A percentile compares a stretch with the other conserved stretches of the same genome.
phyloP scores from a whole-genome alignment of 92 coral and sea anemone species.

The Epizoanthus illoricatus region DNA sequence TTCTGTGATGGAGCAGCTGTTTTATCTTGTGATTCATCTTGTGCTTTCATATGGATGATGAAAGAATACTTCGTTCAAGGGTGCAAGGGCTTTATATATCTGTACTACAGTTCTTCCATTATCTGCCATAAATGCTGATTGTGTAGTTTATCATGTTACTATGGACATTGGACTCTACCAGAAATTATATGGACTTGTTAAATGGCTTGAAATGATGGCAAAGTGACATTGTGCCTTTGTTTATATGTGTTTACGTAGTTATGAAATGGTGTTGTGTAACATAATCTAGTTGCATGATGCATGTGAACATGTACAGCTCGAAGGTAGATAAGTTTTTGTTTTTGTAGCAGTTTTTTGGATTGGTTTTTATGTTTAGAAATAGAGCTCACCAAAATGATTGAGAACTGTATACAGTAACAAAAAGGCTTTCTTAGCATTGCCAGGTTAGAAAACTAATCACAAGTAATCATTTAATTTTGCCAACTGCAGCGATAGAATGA shows the following conservation, averaged over 20 bases:
- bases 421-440: neutral
- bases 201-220: slow-evolving; percentile 11
- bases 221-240: slow-evolving; percentile 7
- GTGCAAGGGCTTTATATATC: slow-evolving; percentile 35
- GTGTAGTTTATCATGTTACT: slow-evolving; percentile 16
- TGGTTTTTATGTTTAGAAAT: neutral
- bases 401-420: neutral
- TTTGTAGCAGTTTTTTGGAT: neutral
- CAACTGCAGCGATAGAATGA: neutral
- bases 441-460: neutral
- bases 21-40: slow-evolving; percentile 11
- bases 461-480: neutral
- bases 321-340: neutral
- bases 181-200: slow-evolving; percentile 28
- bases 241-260: slow-evolving; percentile 18
- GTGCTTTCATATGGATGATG: slow-evolving; percentile 23
- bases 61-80: slow-evolving; percentile 34
- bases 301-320: slow-evolving; percentile 21
- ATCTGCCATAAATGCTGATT: slow-evolving; percentile 2
- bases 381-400: neutral
- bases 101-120: neutral
- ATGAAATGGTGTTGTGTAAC: slow-evolving; percentile 1
- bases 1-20: slow-evolving; percentile 26
- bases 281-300: slow-evolving; percentile 8
- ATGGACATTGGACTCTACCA: slow-evolving; percentile 33